These are phyloP conservation scores for Acestrorhynchus altus DNA, from an alignment of 2,797 vertebrate genomes.

Conservation along the genomic window DNA sequence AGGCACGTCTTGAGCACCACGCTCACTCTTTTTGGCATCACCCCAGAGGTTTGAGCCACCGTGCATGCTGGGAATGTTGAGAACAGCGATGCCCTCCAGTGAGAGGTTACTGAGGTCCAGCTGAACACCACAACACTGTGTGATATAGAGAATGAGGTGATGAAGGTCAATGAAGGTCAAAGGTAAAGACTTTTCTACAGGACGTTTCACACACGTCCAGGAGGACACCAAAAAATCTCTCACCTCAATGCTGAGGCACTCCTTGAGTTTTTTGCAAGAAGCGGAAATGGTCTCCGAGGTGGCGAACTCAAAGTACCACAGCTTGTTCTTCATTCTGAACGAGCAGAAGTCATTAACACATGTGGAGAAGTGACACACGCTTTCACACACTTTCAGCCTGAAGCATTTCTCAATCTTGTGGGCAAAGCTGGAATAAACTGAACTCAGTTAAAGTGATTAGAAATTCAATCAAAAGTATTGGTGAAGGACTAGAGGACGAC, in stretches of 20 bases:
- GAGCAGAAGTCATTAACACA: slow-evolving; percentile 27
- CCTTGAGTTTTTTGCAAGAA: slow-evolving; percentile 89
- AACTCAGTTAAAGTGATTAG: background rate
- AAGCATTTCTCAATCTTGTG: background rate
- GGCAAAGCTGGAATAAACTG: background rate
- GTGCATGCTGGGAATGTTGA: slow-evolving; percentile 96
- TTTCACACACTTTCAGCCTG: background rate
- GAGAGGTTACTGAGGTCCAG: slow-evolving; percentile 83
- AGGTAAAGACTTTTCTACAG: background rate
- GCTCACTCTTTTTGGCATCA: slow-evolving; percentile 84
- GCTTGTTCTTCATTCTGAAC: slow-evolving; percentile 93
- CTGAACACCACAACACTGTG: slow-evolving; percentile 84
- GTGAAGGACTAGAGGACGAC: too few species aligned
- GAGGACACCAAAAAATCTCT: background rate
- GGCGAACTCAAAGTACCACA: slow-evolving; percentile 95
- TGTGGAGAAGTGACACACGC: background rate
- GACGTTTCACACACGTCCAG: too few species aligned
- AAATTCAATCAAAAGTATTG: too few species aligned
- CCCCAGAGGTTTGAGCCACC: slow-evolving; percentile 97
- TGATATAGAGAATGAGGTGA: background rate
- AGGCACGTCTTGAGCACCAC: slow-evolving; percentile 65
- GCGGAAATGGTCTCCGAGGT: slow-evolving; percentile 92
- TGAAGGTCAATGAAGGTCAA: background rate
- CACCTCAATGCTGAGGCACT: slow-evolving; percentile 88
- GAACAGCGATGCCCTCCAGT: slow-evolving; percentile 88